Conservation (phyloP, 2,888 invertebrate species). For the Sabatieria punctata region DNA sequence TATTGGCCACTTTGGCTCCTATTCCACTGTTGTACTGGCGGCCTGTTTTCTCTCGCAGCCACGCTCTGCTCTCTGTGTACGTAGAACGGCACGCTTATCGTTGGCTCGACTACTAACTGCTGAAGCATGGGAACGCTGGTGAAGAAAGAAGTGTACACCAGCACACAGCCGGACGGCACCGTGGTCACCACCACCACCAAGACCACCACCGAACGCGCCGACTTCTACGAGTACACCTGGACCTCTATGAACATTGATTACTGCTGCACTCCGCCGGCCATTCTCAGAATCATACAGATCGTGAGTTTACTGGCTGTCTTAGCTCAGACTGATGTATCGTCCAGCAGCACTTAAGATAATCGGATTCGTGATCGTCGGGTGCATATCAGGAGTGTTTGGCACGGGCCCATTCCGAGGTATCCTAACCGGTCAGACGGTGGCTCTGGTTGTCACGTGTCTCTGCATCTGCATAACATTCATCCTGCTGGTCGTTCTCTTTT, state of each 20-base stretch:
- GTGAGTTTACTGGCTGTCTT: constrained; percentile 1
- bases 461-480: constrained; percentile 11
- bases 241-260: constrained; percentile 3
- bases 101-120: too few species aligned
- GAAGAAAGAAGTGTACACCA: constrained; percentile 9
- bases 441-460: constrained; percentile 6
- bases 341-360: too few species aligned
- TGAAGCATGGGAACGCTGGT: constrained; percentile 5
- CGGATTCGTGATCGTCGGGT: constrained; percentile 10
- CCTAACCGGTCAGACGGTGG: constrained; percentile 9
- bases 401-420: constrained; percentile 9
- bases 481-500: constrained; percentile 8
- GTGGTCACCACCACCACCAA: constrained; percentile 10
- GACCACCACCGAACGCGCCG: constrained; percentile 4
- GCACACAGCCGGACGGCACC: constrained; percentile 10
- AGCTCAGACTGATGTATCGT: too few species aligned
- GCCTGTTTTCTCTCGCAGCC: too few species aligned
- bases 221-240: constrained; percentile 1
- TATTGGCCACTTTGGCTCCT: too few species aligned
- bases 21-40: too few species aligned
- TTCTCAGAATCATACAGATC: constrained; percentile 1
- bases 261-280: constrained; percentile 6
- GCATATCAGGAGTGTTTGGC: constrained; percentile 8
- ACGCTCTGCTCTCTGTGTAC: too few species aligned
- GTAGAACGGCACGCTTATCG: too few species aligned